These are phyloP conservation scores for Stegostoma tigrinum DNA, from an alignment of 2,113 vertebrate species.

Conservation along the genomic window DNA sequence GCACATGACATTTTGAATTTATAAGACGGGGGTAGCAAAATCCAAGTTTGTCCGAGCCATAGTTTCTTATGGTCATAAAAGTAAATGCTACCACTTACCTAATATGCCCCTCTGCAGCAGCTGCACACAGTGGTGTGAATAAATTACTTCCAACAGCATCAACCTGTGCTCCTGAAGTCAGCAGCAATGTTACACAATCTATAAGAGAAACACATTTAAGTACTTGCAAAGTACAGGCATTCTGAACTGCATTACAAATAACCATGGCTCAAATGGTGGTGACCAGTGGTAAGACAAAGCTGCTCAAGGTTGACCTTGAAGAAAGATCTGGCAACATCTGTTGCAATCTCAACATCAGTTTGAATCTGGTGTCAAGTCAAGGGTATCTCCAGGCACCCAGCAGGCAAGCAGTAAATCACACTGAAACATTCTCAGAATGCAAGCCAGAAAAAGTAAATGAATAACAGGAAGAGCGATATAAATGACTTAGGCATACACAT, in stretches of 20 bases:
- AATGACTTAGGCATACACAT: no score
- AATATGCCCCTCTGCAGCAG: slow-evolving; percentile 76
- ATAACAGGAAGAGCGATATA: no score
- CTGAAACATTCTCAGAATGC: no score
- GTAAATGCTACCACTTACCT: slow-evolving; percentile 63
- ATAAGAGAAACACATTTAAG: slow-evolving; percentile 31
- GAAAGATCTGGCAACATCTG: neutral
- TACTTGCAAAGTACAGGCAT: neutral
- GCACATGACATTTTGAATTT: neutral
- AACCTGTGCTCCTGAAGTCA: slow-evolving; percentile 75
- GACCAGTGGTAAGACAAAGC: neutral
- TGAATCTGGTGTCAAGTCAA: neutral
- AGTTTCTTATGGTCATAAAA: neutral
- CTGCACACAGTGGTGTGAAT: slow-evolving; percentile 84
- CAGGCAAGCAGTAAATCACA: neutral
- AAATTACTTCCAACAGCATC: slow-evolving; percentile 76
- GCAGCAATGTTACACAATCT: slow-evolving; percentile 94
- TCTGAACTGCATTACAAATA: neutral
- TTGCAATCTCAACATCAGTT: neutral
- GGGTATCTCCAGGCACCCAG: neutral
- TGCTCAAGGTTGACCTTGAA: neutral
- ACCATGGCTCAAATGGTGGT: neutral
- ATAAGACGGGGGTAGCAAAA: neutral
- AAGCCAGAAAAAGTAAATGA: no score
- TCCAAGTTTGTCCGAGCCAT: neutral